A percentile compares a stretch with the other conserved stretches of the same genome.
These are phyloP conservation scores for Picathartes gymnocephalus DNA, from an alignment of 2,113 vertebrate species.

Conservation along the genomic window DNA sequence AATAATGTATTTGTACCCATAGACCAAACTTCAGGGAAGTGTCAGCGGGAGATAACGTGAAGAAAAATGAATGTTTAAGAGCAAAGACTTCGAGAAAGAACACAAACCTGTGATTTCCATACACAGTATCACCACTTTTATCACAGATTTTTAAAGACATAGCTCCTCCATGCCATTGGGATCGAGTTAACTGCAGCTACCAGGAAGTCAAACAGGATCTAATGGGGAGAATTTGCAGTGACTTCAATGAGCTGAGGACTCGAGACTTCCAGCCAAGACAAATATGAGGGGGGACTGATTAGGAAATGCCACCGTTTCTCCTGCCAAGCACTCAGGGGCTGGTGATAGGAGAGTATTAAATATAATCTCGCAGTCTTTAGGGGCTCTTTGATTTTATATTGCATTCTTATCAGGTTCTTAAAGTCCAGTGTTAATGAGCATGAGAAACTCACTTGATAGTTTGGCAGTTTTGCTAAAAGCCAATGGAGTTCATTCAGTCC, in stretches of 20 bases:
- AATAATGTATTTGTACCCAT: background rate
- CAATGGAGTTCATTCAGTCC: background rate
- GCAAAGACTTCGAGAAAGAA: background rate
- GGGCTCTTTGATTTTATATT: conserved; percentile 76
- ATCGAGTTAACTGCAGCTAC: conserved; percentile 33
- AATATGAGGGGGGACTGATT: conserved; percentile 74
- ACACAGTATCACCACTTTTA: background rate
- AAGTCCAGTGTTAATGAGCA: conserved; percentile 61
- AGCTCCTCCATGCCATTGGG: background rate
- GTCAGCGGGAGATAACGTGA: too few relatives aligned
- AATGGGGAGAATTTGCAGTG: conserved; percentile 66
- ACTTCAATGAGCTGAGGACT: conserved; percentile 75
- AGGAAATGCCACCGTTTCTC: conserved; percentile 65
- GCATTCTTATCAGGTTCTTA: conserved; percentile 74
- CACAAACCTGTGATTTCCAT: background rate
- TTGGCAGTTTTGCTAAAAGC: background rate
- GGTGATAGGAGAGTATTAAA: conserved; percentile 66
- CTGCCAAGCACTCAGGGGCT: conserved; percentile 60
- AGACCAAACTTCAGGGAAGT: background rate
- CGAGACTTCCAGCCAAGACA: conserved; percentile 72
- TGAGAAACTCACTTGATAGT: conserved; percentile 52
- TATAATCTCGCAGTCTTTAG: conserved; percentile 70
- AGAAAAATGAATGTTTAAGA: background rate
- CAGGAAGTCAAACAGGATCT: conserved; percentile 73
- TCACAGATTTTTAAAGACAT: background rate